A percentile compares a stretch with the other conserved stretches of the same genome.
Conservation (phyloP, 2,797 vertebrate genomes). For the Chiloscyllium punctatum region DNA sequence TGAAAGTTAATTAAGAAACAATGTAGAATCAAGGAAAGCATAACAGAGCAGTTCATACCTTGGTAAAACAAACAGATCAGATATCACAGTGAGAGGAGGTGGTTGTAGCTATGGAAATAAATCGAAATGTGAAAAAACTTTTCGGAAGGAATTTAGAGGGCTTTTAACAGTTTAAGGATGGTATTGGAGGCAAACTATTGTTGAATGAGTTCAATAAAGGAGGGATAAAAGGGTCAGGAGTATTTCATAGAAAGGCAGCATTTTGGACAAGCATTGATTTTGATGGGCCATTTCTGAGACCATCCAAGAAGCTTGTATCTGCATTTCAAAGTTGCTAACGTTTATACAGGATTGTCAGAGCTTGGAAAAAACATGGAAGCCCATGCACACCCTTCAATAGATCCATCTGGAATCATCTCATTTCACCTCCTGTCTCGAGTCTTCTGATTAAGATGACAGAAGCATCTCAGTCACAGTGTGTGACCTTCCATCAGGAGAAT, state of each 20-base stretch:
- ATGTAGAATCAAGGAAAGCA: background rate
- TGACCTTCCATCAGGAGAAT: too few relatives aligned
- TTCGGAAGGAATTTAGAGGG: background rate
- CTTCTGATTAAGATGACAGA: too few relatives aligned
- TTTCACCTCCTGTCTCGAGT: too few relatives aligned
- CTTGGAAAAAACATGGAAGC: too few relatives aligned
- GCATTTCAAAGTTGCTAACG: too few relatives aligned
- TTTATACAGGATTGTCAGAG: too few relatives aligned
- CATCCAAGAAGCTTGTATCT: too few relatives aligned
- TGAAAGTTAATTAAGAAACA: background rate
- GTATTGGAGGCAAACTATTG: background rate
- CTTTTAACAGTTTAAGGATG: background rate
- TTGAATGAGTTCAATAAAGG: background rate
- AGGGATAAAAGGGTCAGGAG: background rate
- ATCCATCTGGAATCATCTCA: too few relatives aligned
- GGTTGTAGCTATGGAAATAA: background rate
- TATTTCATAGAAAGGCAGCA: background rate
- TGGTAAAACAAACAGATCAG: background rate
- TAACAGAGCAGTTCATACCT: background rate
- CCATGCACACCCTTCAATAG: too few relatives aligned
- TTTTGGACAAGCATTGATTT: background rate
- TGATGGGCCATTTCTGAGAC: background rate
- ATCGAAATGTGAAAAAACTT: background rate
- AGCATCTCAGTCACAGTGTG: too few relatives aligned
- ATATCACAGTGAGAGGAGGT: background rate